Percentiles rank a stretch among this genome's conserved stretches.
Evolutionary conservation across 2,797 vertebrate species (phyloP).

Genomic region (Thaleichthys pacificus): DNA sequence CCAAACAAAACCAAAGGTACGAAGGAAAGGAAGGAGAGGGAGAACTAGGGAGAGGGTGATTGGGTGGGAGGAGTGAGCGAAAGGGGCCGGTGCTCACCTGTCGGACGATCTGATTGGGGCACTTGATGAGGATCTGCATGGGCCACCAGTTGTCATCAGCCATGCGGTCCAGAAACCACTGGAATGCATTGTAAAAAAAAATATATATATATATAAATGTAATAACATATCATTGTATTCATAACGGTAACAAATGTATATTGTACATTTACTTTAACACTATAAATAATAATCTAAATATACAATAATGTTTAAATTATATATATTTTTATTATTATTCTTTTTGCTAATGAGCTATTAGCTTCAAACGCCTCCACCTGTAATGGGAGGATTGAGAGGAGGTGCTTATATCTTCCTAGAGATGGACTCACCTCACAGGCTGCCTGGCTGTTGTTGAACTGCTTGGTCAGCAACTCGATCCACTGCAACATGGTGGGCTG

Average conservation of each 20-base stretch:
- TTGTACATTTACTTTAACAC: too few species aligned
- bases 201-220: too few species aligned
- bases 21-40: too few species aligned
- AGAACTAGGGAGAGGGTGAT: too few species aligned
- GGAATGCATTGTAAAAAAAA: slow-evolving; percentile 21
- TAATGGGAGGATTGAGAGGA: too few species aligned
- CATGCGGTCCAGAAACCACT: slow-evolving; percentile 99
- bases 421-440: slow-evolving; percentile 87
- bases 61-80: not conserved
- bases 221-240: too few species aligned
- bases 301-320: too few species aligned
- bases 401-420: not conserved
- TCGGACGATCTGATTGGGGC: slow-evolving; percentile 98
- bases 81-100: slow-evolving; percentile 75
- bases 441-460: slow-evolving; percentile 99
- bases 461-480: slow-evolving; percentile 98
- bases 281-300: too few species aligned
- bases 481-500: slow-evolving; percentile 99
- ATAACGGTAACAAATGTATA: not conserved
- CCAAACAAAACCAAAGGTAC: too few species aligned
- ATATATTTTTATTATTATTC: too few species aligned
- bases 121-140: slow-evolving; percentile 99
- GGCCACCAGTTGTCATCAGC: slow-evolving; percentile 99
- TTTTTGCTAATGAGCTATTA: too few species aligned
- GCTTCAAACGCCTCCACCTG: too few species aligned